phyloP scores from a whole-genome alignment of 2,888 invertebrate species.

The Congeria kusceri region DNA sequence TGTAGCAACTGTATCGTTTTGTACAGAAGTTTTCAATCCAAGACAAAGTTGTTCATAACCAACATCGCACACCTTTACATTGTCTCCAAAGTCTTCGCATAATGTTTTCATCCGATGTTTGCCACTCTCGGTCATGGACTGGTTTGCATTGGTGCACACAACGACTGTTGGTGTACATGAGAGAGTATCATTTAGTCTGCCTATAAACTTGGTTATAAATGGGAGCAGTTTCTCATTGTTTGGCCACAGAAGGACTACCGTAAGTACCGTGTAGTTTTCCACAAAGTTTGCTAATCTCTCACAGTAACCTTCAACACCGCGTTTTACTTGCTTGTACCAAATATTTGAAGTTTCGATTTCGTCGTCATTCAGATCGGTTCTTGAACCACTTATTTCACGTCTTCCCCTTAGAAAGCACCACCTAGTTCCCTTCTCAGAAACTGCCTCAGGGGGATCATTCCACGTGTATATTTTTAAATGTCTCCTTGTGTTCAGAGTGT shows the following conservation, averaged over 20 bases:
- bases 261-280: conserved; percentile 53
- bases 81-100: conserved; percentile 14
- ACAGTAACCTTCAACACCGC: conserved; percentile 28
- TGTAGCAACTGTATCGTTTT: no score
- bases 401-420: conserved; percentile 64
- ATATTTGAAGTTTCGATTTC: conserved; percentile 19
- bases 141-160: conserved; percentile 31
- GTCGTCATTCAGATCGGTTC: conserved; percentile 35
- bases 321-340: conserved; percentile 32
- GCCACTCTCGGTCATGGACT: no score
- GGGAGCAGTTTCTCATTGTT: conserved; percentile 26
- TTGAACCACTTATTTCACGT: conserved; percentile 49
- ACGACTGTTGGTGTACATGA: conserved; percentile 45
- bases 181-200: conserved; percentile 25
- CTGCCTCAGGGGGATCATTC: conserved; percentile 27
- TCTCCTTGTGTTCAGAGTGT: conserved; percentile 32
- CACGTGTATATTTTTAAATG: conserved; percentile 51
- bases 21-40: background rate
- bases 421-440: conserved; percentile 44
- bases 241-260: conserved; percentile 65
- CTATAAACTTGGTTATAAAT: conserved; percentile 34
- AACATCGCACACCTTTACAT: conserved; percentile 11
- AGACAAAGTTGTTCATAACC: conserved; percentile 18
- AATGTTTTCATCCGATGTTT: background rate
- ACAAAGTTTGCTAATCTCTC: conserved; percentile 46